phyloP scores from a whole-genome alignment of 2,113 vertebrate genomes.

The Trochalopteron elliotii region DNA sequence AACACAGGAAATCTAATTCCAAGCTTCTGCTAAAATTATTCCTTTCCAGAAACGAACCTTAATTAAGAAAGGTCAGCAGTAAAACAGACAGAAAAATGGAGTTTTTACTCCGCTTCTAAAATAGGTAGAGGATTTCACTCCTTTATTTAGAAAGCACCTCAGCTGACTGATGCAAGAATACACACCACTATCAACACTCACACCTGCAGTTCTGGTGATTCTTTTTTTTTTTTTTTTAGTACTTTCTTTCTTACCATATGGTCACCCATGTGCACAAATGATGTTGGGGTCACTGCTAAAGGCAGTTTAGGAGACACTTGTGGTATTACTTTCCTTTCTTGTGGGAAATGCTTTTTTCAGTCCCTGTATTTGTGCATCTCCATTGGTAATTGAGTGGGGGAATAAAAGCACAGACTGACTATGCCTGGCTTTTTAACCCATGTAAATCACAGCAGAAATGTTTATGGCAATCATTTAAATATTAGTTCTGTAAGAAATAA shows the following conservation, averaged over 20 bases:
- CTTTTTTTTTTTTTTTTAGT: neutral
- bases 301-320: neutral
- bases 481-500: neutral
- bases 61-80: neutral
- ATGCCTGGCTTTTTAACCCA: neutral
- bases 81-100: neutral
- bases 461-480: neutral
- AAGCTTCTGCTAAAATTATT: neutral
- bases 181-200: neutral
- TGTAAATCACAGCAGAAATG: neutral
- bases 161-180: neutral
- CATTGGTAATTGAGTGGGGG: neutral
- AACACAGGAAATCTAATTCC: neutral
- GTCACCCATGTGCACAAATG: neutral
- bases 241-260: neutral
- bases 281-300: rapidly evolving
- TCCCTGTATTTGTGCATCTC: neutral
- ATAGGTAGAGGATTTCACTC: neutral
- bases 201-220: neutral
- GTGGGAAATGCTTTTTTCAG: neutral
- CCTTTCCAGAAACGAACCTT: neutral
- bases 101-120: neutral
- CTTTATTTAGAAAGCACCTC: neutral
- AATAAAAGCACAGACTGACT: neutral
- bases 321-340: neutral